These are phyloP conservation scores for Trissolcus basalis DNA, from an alignment of 1,140 invertebrate species.

Conservation along the genomic window DNA sequence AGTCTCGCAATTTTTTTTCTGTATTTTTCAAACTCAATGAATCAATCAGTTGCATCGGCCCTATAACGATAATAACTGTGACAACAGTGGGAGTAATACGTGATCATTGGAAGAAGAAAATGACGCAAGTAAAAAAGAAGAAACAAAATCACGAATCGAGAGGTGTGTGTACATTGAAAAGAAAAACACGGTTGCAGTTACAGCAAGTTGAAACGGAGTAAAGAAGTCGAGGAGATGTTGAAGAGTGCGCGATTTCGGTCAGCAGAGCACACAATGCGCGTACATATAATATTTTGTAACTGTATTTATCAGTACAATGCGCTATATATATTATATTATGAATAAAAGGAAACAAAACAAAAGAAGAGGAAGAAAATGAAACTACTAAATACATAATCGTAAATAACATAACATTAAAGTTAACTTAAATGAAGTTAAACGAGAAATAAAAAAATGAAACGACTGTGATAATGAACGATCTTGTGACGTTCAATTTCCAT, in stretches of 20 bases:
- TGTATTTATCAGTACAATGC: conserved; percentile 72
- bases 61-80: too few species aligned
- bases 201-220: conserved; percentile 60
- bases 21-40: too few species aligned
- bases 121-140: conserved; percentile 27
- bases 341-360: too few species aligned
- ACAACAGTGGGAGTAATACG: too few species aligned
- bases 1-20: too few species aligned
- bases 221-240: conserved; percentile 14
- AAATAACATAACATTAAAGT: conserved; percentile 71
- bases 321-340: conserved; percentile 66
- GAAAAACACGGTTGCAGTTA: conserved; percentile 74
- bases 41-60: too few species aligned
- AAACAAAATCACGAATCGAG: too few species aligned
- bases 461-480: conserved; percentile 77
- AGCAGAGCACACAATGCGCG: conserved; percentile 42
- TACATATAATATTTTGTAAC: conserved; percentile 71
- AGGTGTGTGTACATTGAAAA: conserved; percentile 7
- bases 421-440: conserved; percentile 53
- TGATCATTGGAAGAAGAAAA: conserved; percentile 17
- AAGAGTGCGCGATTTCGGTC: conserved; percentile 35
- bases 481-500: conserved; percentile 75
- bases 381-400: conserved; percentile 69
- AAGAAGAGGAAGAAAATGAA: conserved; percentile 54
- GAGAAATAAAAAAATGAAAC: conserved; percentile 63